phyloP scores from a whole-genome alignment of 2,888 invertebrate species.

The Campaea margaritaria region DNA sequence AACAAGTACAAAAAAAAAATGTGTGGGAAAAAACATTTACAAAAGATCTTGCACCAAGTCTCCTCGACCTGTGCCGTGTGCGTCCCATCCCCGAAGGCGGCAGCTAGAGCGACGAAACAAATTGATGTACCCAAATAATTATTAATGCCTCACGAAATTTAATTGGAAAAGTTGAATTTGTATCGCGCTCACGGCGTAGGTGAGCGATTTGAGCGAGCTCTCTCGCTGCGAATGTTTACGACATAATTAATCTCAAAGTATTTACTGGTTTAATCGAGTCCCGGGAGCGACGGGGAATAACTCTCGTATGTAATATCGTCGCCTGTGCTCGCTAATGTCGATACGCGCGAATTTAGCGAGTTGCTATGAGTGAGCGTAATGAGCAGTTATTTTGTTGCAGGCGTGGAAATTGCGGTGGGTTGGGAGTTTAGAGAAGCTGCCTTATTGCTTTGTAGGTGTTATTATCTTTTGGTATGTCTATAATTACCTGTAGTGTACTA shows the following conservation, averaged over 20 bases:
- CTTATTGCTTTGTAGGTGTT: not conserved
- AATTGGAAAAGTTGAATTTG: slow-evolving; percentile 87
- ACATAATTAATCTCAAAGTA: slow-evolving; percentile 86
- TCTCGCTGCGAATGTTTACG: slow-evolving; percentile 81
- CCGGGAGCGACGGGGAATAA: slow-evolving; percentile 78
- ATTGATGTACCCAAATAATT: slow-evolving; percentile 87
- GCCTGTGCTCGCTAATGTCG: slow-evolving; percentile 50
- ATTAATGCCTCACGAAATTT: slow-evolving; percentile 87
- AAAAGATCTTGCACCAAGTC: slow-evolving; percentile 52
- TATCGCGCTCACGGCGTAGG: slow-evolving; percentile 84
- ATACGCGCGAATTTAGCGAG: slow-evolving; percentile 43
- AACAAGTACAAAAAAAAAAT: not conserved
- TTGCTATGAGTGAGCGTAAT: slow-evolving; percentile 39
- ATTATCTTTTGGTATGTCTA: not conserved
- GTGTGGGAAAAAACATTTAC: not conserved
- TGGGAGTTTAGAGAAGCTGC: not conserved
- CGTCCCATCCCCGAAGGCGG: slow-evolving; percentile 59
- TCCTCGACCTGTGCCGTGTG: slow-evolving; percentile 36
- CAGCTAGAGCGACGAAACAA: slow-evolving; percentile 81
- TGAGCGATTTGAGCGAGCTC: slow-evolving; percentile 80
- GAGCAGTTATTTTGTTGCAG: slow-evolving; percentile 39
- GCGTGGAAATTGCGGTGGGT: slow-evolving; percentile 22
- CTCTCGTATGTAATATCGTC: slow-evolving; percentile 82
- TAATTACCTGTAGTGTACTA: too few relatives aligned
- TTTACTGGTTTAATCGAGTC: slow-evolving; percentile 85